phyloP scores from a whole-genome alignment of 53 echinoderm and acorn worm genomes.

The Henricia sp. region DNA sequence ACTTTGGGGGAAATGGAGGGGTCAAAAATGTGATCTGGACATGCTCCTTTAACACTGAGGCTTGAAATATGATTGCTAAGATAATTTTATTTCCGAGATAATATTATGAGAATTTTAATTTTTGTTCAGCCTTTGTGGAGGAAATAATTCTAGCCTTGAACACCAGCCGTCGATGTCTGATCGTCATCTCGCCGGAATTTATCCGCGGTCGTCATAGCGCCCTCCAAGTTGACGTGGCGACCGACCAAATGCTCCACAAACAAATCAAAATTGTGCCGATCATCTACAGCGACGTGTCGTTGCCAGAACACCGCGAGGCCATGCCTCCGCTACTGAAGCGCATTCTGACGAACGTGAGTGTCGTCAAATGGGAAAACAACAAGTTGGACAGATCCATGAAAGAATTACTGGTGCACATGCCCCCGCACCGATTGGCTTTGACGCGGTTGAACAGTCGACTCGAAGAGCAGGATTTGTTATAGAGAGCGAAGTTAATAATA shows the following conservation, averaged over 20 bases:
- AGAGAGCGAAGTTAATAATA: too few relatives aligned
- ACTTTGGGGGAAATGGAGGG: too few relatives aligned
- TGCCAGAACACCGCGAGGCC: neutral
- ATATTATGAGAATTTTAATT: too few relatives aligned
- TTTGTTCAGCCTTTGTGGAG: slow-evolving; percentile 38
- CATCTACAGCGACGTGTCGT: slow-evolving; percentile 25
- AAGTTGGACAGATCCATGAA: neutral
- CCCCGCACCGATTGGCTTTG: neutral
- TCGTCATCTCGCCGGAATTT: slow-evolving; percentile 58
- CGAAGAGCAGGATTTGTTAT: too few relatives aligned
- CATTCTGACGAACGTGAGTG: slow-evolving; percentile 22
- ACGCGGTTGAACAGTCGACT: too few relatives aligned
- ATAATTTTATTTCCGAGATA: too few relatives aligned
- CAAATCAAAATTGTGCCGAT: slow-evolving; percentile 56
- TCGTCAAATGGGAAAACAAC: slow-evolving; percentile 16
- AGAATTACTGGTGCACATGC: slow-evolving; percentile 44
- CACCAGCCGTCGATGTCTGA: slow-evolving; percentile 46
- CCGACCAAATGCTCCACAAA: slow-evolving; percentile 27
- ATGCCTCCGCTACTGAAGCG: slow-evolving; percentile 1
- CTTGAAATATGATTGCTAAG: neutral
- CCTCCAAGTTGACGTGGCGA: slow-evolving; percentile 47
- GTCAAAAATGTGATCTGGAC: too few relatives aligned
- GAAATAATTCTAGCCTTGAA: slow-evolving; percentile 36
- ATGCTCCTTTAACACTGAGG: too few relatives aligned
- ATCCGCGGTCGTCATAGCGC: slow-evolving; percentile 33